phyloP scores from a whole-genome alignment of 2,113 vertebrate genomes.

The Chaetops frenatus region DNA sequence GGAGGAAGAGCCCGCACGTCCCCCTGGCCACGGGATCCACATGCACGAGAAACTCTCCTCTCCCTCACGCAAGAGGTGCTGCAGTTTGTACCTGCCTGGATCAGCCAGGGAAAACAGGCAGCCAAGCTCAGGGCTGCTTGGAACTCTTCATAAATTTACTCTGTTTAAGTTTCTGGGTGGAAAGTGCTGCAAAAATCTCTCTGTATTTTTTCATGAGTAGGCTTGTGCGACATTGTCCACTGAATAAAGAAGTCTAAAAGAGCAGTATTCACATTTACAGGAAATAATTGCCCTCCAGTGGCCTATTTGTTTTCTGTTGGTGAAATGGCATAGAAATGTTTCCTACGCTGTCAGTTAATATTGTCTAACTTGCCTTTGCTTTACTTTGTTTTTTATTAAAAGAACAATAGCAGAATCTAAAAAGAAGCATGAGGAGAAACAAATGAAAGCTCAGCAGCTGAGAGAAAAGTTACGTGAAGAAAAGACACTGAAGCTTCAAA shows the following conservation, averaged over 20 bases:
- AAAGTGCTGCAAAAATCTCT: not conserved
- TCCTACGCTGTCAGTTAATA: not conserved
- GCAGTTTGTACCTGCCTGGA: not conserved
- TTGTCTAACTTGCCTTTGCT: not conserved
- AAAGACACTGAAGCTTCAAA: slow-evolving; percentile 95
- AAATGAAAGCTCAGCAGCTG: slow-evolving; percentile 98
- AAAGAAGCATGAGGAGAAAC: slow-evolving; percentile 98
- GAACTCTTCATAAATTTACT: not conserved
- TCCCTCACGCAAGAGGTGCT: slow-evolving; percentile 93
- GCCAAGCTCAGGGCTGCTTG: not conserved
- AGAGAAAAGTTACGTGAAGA: slow-evolving; percentile 96
- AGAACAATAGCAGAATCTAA: slow-evolving; percentile 99
- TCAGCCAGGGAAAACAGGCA: not conserved
- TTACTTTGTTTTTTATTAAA: slow-evolving; percentile 55
- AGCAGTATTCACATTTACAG: not conserved
- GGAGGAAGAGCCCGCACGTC: slow-evolving; percentile 92
- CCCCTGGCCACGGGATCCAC: slow-evolving; percentile 96
- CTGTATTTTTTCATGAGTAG: not conserved
- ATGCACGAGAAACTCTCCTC: slow-evolving; percentile 99
- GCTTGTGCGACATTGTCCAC: rapidly evolving
- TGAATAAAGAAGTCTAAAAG: not conserved
- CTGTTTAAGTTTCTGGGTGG: not conserved
- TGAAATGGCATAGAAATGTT: not conserved
- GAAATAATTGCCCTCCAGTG: not conserved
- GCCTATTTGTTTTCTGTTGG: not conserved